Conservation (phyloP, 2,797 vertebrate genomes). For the Cottoperca gobio region DNA sequence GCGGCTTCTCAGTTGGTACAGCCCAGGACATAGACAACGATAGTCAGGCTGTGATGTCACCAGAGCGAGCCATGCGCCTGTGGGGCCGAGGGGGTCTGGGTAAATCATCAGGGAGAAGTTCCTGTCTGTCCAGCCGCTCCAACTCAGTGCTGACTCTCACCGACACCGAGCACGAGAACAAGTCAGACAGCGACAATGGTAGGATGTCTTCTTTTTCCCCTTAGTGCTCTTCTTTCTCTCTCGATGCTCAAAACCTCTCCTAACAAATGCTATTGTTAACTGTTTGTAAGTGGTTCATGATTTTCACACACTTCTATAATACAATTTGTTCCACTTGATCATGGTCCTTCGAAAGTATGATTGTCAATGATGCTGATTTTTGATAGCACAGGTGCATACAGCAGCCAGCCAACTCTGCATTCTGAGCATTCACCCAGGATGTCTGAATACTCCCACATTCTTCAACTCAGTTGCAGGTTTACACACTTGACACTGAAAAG, state of each 20-base stretch:
- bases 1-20: conserved; percentile 93
- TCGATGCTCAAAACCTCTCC: background rate
- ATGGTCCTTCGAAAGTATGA: background rate
- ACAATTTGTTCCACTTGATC: background rate
- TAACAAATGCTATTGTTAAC: background rate
- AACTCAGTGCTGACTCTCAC: conserved; percentile 98
- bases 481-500: too few relatives aligned
- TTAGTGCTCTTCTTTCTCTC: background rate
- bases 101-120: conserved; percentile 86
- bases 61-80: conserved; percentile 96
- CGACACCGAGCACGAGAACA: conserved; percentile 98
- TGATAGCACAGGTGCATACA: background rate
- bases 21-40: conserved; percentile 92
- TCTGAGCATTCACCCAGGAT: background rate
- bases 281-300: background rate
- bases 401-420: background rate
- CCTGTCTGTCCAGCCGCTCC: conserved; percentile 98
- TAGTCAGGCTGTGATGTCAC: conserved; percentile 95
- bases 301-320: background rate
- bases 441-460: background rate
- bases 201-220: conserved; percentile 60
- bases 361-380: background rate
- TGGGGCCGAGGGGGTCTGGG: conserved; percentile 92
- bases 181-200: conserved; percentile 99
- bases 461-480: too few relatives aligned